Percentiles rank a stretch among this genome's conserved stretches.
These are phyloP conservation scores for Tetranychus piercei DNA, from an alignment of 2,888 invertebrate genomes.

Conservation along the genomic window DNA sequence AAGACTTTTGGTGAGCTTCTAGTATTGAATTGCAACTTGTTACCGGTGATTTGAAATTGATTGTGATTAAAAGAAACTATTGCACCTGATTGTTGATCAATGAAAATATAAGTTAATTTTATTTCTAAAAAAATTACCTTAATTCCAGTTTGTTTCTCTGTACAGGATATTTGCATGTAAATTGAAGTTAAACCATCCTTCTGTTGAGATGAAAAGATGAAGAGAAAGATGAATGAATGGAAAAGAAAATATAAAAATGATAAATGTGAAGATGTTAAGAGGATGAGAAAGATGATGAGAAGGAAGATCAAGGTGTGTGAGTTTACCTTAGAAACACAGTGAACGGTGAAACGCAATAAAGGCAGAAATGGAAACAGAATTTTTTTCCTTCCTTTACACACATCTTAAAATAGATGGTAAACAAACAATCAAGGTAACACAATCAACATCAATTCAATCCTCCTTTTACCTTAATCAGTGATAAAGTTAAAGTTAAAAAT, in stretches of 20 bases:
- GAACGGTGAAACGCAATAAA: background rate
- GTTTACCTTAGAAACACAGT: background rate
- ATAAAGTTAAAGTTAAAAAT: background rate
- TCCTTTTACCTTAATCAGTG: background rate
- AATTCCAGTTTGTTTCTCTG: constrained; percentile 30
- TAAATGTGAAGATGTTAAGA: too few relatives aligned
- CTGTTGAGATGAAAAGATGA: constrained; percentile 15
- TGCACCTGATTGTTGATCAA: background rate
- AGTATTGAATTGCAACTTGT: too few relatives aligned
- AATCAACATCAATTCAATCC: background rate
- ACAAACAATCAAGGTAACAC: background rate
- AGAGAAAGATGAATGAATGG: background rate
- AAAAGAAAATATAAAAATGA: background rate
- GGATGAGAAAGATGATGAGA: background rate
- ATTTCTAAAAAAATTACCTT: constrained; percentile 17
- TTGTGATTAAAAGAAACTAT: too few relatives aligned
- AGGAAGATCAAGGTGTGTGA: background rate
- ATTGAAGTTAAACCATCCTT: constrained; percentile 24
- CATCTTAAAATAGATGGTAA: background rate
- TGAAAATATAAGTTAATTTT: background rate
- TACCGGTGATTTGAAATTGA: too few relatives aligned
- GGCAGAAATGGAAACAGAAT: too few relatives aligned
- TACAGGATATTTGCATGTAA: constrained; percentile 41
- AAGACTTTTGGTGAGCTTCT: too few relatives aligned
- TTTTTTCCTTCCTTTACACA: background rate